phyloP scores from a whole-genome alignment of 2,888 invertebrate genomes.

The Blastobasis lacticolella region DNA sequence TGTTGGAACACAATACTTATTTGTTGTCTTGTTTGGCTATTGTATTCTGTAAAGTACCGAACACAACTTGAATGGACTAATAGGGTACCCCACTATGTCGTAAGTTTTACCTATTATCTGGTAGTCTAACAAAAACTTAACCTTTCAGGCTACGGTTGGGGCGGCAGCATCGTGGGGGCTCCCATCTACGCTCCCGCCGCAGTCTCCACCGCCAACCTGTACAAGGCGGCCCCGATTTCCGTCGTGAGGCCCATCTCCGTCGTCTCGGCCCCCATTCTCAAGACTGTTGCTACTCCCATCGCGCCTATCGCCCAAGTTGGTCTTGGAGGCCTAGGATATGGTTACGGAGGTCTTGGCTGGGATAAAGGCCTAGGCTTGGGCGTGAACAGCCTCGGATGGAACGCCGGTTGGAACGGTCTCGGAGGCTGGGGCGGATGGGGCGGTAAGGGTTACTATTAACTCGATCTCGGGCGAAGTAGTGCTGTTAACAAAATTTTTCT shows the following conservation, averaged over 20 bases:
- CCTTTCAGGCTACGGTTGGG: conserved; percentile 14
- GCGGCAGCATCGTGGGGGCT: conserved; percentile 22
- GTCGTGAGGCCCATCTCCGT: conserved; percentile 38
- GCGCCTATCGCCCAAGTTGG: conserved; percentile 17
- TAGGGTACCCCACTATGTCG: background rate
- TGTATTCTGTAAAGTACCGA: background rate
- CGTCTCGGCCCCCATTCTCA: conserved; percentile 32
- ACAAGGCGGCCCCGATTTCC: conserved; percentile 52
- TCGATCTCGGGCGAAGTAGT: conserved; percentile 1
- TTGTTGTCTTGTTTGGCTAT: background rate
- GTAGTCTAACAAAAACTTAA: conserved; percentile 4
- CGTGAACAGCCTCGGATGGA: conserved; percentile 16
- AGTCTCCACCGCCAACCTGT: conserved; percentile 46
- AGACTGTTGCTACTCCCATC: conserved; percentile 22
- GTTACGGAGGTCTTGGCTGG: conserved; percentile 6
- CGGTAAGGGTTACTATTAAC: conserved; percentile 15
- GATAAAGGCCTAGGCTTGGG: conserved; percentile 12
- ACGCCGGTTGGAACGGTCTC: conserved; percentile 10
- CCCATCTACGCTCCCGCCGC: conserved; percentile 41
- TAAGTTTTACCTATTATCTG: background rate
- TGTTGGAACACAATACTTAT: background rate
- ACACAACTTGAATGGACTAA: conserved; percentile 16
- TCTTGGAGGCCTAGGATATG: conserved; percentile 14
- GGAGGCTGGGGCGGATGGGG: conserved; percentile 17
- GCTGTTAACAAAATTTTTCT: background rate